Conservation (phyloP, 1,140 invertebrate species). For the Drosophila lini region DNA sequence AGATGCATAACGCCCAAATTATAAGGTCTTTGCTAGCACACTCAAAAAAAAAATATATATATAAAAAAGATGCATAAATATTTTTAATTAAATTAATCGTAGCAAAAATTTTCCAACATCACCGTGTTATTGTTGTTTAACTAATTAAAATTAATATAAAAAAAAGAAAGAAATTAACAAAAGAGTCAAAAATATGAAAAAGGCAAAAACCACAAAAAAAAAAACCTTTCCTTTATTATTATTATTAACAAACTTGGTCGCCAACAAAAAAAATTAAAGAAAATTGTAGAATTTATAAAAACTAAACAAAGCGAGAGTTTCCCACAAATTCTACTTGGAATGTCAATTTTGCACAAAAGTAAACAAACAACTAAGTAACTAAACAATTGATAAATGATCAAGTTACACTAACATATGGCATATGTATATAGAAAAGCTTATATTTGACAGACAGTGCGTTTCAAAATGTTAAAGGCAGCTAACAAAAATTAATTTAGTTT, state of each 20-base stretch:
- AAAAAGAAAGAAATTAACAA: slow-evolving; percentile 18
- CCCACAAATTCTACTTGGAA: slow-evolving; percentile 27
- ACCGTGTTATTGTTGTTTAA: slow-evolving; percentile 78
- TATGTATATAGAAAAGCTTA: slow-evolving; percentile 24
- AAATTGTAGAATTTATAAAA: slow-evolving; percentile 12
- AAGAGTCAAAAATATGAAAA: slow-evolving; percentile 5
- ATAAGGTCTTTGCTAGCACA: not conserved
- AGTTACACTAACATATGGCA: slow-evolving; percentile 8
- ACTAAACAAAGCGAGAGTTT: not conserved
- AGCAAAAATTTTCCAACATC: slow-evolving; percentile 77
- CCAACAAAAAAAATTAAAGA: not conserved
- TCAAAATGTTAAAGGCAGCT: slow-evolving; percentile 8
- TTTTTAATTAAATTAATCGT: slow-evolving; percentile 70
- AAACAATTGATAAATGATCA: not conserved
- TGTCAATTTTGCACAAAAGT: slow-evolving; percentile 39
- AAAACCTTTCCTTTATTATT: slow-evolving; percentile 25
- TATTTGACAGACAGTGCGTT: slow-evolving; percentile 3
- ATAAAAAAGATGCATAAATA: slow-evolving; percentile 40
- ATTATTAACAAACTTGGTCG: not conserved
- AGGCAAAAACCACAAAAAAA: slow-evolving; percentile 13
- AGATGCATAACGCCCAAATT: not conserved
- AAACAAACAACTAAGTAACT: slow-evolving; percentile 20
- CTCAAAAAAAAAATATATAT: slow-evolving; percentile 1
- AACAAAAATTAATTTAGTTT: not conserved
- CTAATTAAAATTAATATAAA: slow-evolving; percentile 45